Evolutionary conservation across 2,113 vertebrate genomes (phyloP), one percentile per base, ranked within the genome.

Genomic region (Ondatra zibethicus): DNA sequence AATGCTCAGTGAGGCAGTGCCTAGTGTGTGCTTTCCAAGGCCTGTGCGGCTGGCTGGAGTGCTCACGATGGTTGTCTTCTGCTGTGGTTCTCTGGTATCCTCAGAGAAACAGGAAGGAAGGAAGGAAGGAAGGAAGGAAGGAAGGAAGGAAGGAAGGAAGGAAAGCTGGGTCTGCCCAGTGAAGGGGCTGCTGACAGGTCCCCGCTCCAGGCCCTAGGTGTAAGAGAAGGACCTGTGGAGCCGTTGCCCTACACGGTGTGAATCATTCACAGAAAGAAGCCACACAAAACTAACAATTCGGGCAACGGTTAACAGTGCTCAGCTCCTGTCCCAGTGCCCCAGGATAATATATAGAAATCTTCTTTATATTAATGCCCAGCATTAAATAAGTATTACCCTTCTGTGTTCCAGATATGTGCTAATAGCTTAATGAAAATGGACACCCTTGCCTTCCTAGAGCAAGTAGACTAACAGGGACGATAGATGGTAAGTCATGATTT

Each of bases 401-500:
- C 36, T 85, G 14, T 12, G 80, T 92, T 91, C 65, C 55, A 96
- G 13, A 84, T 52, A 42, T 63, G 55, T 27, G n/a, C 81, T 84
- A 19, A 63, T 27, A 42, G 39, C 58, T 45, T 65, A 63, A 65
- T 85, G 81, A 65, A 84, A 85, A 65, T 68, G 84, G 63, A 86
- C 42, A 47, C 81, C 31, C 58, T 31, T 65, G 39, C 39, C 81
- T 85, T 45, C 81, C 25, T 66, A 47, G 82, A 47, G 2, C 29
- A 36, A 33, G 12, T 36, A 85, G 52, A 95, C 42, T 42, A 81
- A 45, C 91, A 95, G 55, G 63, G 16, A 91, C 84, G 29, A 65
- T 47, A 89, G 25, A 39, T 92, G 33, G 89, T 95, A 92, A 89
- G 84, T 92, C 50, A 10, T 84, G 73, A 78, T 93, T 65, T 65